Evolutionary conservation across 2,888 invertebrate species (phyloP).

Genomic region (Ommatoiulus sabulosus): DNA sequence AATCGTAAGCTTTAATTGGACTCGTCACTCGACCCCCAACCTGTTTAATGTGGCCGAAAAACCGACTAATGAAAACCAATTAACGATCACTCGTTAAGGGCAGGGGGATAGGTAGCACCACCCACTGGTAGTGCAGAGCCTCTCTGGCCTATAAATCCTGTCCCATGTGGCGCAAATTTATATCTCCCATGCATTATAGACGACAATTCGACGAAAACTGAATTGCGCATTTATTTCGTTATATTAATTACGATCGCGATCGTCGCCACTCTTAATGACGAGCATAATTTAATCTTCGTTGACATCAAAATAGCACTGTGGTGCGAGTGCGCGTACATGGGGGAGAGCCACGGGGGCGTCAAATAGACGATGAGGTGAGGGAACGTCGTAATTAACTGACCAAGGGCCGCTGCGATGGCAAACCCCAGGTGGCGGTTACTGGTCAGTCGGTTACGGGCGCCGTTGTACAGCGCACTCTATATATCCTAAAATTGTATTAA

Average conservation of each 20-base stretch:
- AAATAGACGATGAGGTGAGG: not conserved
- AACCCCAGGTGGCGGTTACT: not conserved
- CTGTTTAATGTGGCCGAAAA: not conserved
- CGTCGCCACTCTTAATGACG: not conserved
- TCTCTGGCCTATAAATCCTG: not conserved
- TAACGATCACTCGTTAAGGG: not conserved
- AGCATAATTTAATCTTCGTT: not conserved
- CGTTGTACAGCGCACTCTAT: not conserved
- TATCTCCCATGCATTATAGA: not conserved
- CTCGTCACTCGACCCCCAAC: not conserved
- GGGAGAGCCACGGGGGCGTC: too few species aligned
- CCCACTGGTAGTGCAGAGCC: not conserved
- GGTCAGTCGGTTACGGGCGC: not conserved
- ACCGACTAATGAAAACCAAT: not conserved
- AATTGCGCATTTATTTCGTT: not conserved
- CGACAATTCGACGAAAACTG: not conserved
- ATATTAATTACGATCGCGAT: conserved; percentile 32
- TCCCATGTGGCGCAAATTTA: not conserved
- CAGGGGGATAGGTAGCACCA: not conserved
- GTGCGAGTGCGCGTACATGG: not conserved
- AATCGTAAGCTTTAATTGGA: conserved; percentile 9
- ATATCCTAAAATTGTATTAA: not conserved
- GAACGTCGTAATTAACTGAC: not conserved
- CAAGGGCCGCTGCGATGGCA: not conserved
- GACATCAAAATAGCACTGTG: not conserved